Evolutionary conservation across 2,113 vertebrate species (phyloP).

Genomic region (Rutilus rutilus): DNA sequence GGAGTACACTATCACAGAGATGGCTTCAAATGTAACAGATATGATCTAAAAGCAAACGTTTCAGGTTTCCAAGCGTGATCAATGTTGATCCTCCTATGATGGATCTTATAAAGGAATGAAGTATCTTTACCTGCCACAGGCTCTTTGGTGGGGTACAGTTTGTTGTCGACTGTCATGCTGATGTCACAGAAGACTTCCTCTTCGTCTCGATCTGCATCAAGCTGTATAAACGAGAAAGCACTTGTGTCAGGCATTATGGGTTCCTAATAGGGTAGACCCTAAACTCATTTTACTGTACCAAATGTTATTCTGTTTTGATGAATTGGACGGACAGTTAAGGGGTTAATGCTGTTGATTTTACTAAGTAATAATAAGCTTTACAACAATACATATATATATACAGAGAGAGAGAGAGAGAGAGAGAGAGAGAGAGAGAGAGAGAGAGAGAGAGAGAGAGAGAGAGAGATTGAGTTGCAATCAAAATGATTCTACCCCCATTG

Average conservation of each 20-base stretch:
- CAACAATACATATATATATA: too few relatives aligned
- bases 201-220: slow-evolving; percentile 94
- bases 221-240: slow-evolving; percentile 68
- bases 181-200: slow-evolving; percentile 96
- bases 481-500: too few relatives aligned
- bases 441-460: too few relatives aligned
- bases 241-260: neutral
- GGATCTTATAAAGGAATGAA: neutral
- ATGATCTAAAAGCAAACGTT: neutral
- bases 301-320: too few relatives aligned
- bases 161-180: slow-evolving; percentile 90
- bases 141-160: slow-evolving; percentile 88
- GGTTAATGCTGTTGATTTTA: neutral
- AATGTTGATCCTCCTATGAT: neutral
- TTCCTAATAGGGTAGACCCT: neutral
- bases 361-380: neutral
- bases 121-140: slow-evolving; percentile 81
- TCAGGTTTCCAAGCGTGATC: neutral
- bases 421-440: too few relatives aligned
- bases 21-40: neutral
- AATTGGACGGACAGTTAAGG: too few relatives aligned
- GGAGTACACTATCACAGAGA: too few relatives aligned
- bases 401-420: too few relatives aligned
- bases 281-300: neutral
- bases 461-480: too few relatives aligned